Evolutionary conservation across 2,797 vertebrate species (phyloP).

Genomic region (Microcaecilia unicolor): DNA sequence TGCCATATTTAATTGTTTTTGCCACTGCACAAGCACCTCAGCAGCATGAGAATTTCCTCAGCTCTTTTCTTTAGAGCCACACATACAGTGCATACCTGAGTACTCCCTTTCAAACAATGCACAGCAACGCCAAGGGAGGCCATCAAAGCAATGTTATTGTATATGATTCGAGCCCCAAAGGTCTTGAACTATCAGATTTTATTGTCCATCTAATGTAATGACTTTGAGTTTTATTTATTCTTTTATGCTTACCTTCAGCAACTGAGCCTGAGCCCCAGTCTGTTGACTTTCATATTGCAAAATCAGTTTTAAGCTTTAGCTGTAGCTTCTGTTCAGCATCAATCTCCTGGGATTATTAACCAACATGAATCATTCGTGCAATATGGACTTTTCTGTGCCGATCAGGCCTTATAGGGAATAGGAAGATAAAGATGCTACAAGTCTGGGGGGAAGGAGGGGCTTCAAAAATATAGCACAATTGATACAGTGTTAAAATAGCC

Average conservation of each 20-base stretch:
- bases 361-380: conserved; percentile 66
- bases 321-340: conserved; percentile 60
- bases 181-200: conserved; percentile 64
- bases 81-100: conserved; percentile 8
- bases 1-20: conserved; percentile 18
- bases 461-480: too few relatives aligned
- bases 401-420: conserved; percentile 51
- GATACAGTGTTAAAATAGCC: too few relatives aligned
- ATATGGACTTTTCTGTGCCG: conserved; percentile 51
- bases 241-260: conserved; percentile 58
- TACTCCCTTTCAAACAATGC: conserved; percentile 33
- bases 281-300: conserved; percentile 51
- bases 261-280: conserved; percentile 32
- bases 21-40: conserved; percentile 28
- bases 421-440: too few relatives aligned
- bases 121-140: conserved; percentile 38
- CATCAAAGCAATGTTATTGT: conserved; percentile 56
- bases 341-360: conserved; percentile 55
- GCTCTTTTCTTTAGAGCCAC: conserved; percentile 10
- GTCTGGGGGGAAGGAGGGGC: conserved; percentile 53
- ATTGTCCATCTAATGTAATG: conserved; percentile 57
- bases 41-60: conserved; percentile 37
- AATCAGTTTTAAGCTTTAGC: conserved; percentile 63
- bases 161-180: conserved; percentile 51
- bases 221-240: conserved; percentile 60